Percentiles rank a stretch among this genome's conserved stretches.
Evolutionary conservation across 1,140 invertebrate genomes (phyloP).

Genomic region (Thaumetopoea pityocampa): DNA sequence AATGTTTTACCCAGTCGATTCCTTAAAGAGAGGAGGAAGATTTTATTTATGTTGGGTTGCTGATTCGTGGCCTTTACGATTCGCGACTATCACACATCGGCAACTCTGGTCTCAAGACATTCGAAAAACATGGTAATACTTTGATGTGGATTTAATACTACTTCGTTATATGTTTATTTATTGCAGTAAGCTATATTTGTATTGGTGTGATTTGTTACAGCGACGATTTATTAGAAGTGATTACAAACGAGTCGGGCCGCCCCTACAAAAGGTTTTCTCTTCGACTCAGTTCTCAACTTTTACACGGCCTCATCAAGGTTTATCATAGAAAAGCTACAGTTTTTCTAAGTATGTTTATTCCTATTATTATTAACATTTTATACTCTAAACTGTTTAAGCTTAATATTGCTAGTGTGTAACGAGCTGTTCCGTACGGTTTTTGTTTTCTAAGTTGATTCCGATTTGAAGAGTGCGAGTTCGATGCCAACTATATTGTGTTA

Average conservation of each 20-base stretch:
- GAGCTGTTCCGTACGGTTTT: not conserved
- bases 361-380: no score
- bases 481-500: no score
- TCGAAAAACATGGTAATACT: conserved; percentile 52
- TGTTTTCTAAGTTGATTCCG: no score
- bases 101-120: conserved; percentile 63
- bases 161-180: no score
- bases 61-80: conserved; percentile 62
- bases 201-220: no score
- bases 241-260: conserved; percentile 53
- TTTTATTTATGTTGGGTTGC: conserved; percentile 69
- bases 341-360: conserved; percentile 39
- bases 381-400: no score
- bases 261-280: conserved; percentile 53
- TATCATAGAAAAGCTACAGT: conserved; percentile 52
- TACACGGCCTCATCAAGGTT: conserved; percentile 51
- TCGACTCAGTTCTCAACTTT: conserved; percentile 53
- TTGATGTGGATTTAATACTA: conserved; percentile 1
- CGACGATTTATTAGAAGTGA: conserved; percentile 50
- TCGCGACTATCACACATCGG: conserved; percentile 50
- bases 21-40: conserved; percentile 51
- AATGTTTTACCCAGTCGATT: conserved; percentile 65
- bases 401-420: conserved; percentile 1
- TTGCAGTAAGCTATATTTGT: no score
- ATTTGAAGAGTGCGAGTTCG: no score